Evolutionary conservation across 2,888 invertebrate species (phyloP).

Genomic region (Lasioglossum oenotherae): DNA sequence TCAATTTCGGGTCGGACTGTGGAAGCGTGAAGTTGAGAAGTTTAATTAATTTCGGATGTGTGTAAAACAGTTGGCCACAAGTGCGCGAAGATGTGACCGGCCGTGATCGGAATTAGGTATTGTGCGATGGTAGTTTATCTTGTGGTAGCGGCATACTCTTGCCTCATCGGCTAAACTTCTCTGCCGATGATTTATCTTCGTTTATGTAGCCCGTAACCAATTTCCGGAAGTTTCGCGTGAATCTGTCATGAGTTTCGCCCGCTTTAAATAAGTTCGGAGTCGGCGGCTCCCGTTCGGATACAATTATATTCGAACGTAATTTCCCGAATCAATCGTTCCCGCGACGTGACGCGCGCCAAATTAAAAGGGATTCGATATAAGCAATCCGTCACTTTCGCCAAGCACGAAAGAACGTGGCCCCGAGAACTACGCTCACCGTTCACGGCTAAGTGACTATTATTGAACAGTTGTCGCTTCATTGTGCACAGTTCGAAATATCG

Average conservation of each 20-base stretch:
- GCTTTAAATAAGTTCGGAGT: slow-evolving; percentile 53
- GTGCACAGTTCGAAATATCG: slow-evolving; percentile 27
- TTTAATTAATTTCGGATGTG: slow-evolving; percentile 47
- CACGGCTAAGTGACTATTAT: slow-evolving; percentile 35
- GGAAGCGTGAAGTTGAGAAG: not conserved
- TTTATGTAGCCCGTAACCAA: slow-evolving; percentile 61
- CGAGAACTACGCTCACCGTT: slow-evolving; percentile 25
- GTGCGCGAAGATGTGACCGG: slow-evolving; percentile 44
- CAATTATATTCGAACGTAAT: slow-evolving; percentile 40
- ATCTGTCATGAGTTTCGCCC: slow-evolving; percentile 57
- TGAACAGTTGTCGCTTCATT: slow-evolving; percentile 33
- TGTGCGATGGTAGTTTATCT: slow-evolving; percentile 61
- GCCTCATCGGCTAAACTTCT: slow-evolving; percentile 51
- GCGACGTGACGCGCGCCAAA: not conserved
- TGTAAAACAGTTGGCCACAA: not conserved
- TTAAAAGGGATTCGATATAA: not conserved
- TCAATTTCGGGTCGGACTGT: not conserved
- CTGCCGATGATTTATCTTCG: slow-evolving; percentile 60
- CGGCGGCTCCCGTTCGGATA: slow-evolving; percentile 26
- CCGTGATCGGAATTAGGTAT: slow-evolving; percentile 58
- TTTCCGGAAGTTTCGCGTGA: slow-evolving; percentile 53
- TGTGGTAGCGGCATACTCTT: slow-evolving; percentile 37
- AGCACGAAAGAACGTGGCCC: slow-evolving; percentile 1
- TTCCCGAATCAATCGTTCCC: slow-evolving; percentile 16
- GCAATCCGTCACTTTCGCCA: slow-evolving; percentile 2